Evolutionary conservation across 2,797 vertebrate species (phyloP).

Genomic region (Phalanger gymnotis): DNA sequence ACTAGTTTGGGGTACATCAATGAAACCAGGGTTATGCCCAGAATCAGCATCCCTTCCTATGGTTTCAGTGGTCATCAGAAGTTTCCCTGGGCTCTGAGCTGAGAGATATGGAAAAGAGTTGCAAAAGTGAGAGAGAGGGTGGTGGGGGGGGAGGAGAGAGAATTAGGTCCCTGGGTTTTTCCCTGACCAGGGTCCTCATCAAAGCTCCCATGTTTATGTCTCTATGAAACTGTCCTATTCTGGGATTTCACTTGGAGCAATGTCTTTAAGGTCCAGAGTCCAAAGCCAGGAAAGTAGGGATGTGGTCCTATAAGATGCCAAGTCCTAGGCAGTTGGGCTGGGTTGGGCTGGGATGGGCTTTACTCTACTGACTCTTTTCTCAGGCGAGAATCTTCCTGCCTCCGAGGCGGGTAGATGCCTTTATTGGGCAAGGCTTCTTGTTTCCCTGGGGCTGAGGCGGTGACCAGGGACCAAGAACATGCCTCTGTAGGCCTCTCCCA

Average conservation of each 20-base stretch:
- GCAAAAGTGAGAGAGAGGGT: background rate
- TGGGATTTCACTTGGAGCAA: conserved; percentile 32
- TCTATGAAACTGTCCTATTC: background rate
- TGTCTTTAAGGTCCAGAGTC: conserved; percentile 10
- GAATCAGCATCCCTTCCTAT: background rate
- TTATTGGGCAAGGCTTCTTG: conserved; percentile 79
- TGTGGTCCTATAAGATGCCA: conserved; percentile 68
- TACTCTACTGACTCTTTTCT: conserved; percentile 62
- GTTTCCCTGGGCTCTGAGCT: background rate
- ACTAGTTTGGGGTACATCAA: background rate
- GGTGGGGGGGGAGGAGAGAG: too few relatives aligned
- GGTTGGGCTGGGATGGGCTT: conserved; percentile 74
- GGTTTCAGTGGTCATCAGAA: background rate
- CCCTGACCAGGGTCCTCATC: background rate
- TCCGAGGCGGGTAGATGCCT: conserved; percentile 75
- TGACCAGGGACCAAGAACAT: conserved; percentile 57
- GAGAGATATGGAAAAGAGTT: background rate
- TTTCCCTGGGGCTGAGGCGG: conserved; percentile 72
- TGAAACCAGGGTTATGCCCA: background rate
- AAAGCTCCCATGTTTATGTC: conserved; percentile 19
- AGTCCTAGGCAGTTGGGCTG: conserved; percentile 66
- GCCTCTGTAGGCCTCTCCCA: conserved; percentile 52
- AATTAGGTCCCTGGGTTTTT: background rate
- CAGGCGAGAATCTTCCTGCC: conserved; percentile 74
- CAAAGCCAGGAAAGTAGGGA: conserved; percentile 59